phyloP scores from a whole-genome alignment of 2,888 invertebrate species.

The Mimumesa dahlbomi region DNA sequence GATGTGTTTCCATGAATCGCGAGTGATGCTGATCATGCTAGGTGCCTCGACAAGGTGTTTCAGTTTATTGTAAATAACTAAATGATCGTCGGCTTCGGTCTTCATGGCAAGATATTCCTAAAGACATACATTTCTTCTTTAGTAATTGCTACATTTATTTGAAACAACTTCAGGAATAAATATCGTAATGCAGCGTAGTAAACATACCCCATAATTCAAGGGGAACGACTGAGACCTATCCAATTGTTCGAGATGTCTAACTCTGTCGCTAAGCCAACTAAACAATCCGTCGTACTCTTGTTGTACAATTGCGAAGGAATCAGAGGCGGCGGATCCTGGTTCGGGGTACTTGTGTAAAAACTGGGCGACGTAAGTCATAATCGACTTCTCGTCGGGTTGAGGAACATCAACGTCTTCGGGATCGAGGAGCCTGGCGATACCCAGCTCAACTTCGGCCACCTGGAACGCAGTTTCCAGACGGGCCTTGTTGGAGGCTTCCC shows the following conservation, averaged over 20 bases:
- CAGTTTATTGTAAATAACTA: constrained; percentile 88
- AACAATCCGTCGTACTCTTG: constrained; percentile 90
- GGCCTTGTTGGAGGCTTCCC: constrained; percentile 88
- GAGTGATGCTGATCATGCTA: constrained; percentile 90
- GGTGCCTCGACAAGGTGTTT: constrained; percentile 90
- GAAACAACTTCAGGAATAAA: no score
- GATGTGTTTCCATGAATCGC: constrained; percentile 92
- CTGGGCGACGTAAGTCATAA: constrained; percentile 99
- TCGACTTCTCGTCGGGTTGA: constrained; percentile 97
- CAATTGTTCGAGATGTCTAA: constrained; percentile 88
- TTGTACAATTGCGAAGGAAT: constrained; percentile 89
- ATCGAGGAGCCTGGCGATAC: constrained; percentile 94
- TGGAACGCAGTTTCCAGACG: constrained; percentile 96
- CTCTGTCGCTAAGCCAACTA: constrained; percentile 91
- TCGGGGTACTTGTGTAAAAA: constrained; percentile 97
- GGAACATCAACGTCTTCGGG: constrained; percentile 98
- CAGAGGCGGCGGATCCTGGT: constrained; percentile 88
- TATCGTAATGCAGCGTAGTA: not conserved
- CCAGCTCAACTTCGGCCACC: constrained; percentile 94
- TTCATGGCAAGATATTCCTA: constrained; percentile 90
- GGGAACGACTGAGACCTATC: constrained; percentile 89
- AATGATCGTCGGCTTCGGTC: constrained; percentile 88
- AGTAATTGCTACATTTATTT: not conserved
- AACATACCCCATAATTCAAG: constrained; percentile 84
- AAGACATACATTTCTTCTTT: constrained; percentile 16